phyloP scores from a whole-genome alignment of 2,113 vertebrate genomes.

The Echinops telfairi region DNA sequence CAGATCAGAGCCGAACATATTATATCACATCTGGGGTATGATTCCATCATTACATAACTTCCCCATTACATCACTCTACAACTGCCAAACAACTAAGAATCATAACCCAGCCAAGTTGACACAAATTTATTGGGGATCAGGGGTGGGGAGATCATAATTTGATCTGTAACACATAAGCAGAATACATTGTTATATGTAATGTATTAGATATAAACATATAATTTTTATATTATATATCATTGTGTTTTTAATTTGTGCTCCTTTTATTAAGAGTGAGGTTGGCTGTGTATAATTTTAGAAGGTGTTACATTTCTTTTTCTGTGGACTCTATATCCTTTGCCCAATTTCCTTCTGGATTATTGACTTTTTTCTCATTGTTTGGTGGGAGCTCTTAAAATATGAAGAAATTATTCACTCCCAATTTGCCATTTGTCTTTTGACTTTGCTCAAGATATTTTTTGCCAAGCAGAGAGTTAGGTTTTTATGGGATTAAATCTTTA shows the following conservation, averaged over 20 bases:
- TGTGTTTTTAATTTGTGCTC: slow-evolving; percentile 23
- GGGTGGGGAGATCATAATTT: too few relatives aligned
- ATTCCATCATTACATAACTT: too few relatives aligned
- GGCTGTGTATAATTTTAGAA: not conserved
- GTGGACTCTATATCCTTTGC: not conserved
- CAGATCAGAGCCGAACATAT: too few relatives aligned
- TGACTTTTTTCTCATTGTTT: not conserved
- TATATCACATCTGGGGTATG: too few relatives aligned
- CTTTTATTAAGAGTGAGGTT: not conserved
- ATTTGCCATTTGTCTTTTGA: not conserved
- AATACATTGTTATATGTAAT: not conserved
- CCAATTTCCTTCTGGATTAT: not conserved
- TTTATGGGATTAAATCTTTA: slow-evolving; percentile 41
- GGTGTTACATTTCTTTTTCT: slow-evolving; percentile 1
- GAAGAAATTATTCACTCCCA: slow-evolving; percentile 4
- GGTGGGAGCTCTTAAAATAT: slow-evolving; percentile 23
- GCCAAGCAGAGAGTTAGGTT: slow-evolving; percentile 23
- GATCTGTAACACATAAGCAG: too few relatives aligned
- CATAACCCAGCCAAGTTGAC: too few relatives aligned
- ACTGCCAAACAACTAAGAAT: too few relatives aligned
- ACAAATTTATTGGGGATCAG: too few relatives aligned
- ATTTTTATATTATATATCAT: not conserved
- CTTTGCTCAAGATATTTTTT: slow-evolving; percentile 43
- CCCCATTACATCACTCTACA: too few relatives aligned
- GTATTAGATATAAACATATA: too few relatives aligned